Base-by-base conservation (phyloP, 2,888 invertebrate genomes). In the Digitonthophagus gazella region DNA sequence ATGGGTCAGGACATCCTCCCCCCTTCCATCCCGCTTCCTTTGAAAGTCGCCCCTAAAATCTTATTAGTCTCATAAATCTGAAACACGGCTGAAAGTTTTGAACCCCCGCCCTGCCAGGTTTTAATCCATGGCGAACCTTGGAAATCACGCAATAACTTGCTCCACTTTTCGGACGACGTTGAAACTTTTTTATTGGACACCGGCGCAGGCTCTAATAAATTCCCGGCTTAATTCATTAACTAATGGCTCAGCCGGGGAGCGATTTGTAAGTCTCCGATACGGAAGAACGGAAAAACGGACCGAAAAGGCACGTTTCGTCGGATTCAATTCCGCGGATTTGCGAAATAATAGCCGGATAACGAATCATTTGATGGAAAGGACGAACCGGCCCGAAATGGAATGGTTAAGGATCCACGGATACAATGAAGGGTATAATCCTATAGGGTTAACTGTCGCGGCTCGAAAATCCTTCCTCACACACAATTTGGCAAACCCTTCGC, bases 361-460 rank as follows among this genome's bases (percentile, higher is more conserved):
- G 28, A 44, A 44, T 44, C 28, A 6, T 44, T 44, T 44, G 28
- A 44, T 1, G 6, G 28, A 44, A 44, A 6, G 8, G 3, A 8
- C 6, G 28, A 19, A 61, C 19, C 8, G 19, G 19, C 14, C n/a
- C 19, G 3, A 57, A 57, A 57, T 57, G 15, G 15, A n/a, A n/a
- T n/a, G n/a, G n/a, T 44, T 44, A 44, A 44, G 28, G 28, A 44
- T n/a, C n/a, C n/a, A n/a, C n/a, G 61, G 61, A 61, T 20, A 61
- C 61, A 61, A 61, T 61, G 18, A 20, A 20, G 18, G 61, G 61
- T 19, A 14, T 61, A 61, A 61, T 61, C 61, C 20, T 61, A 4
- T 16, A 16, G 61, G 61, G 20, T 58, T 58, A 16, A 58, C 57
- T n/a, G n/a, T n/a, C n/a, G n/a, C 3, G 22, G 22, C 3, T 4